Evolutionary conservation across 2,113 vertebrate species (phyloP).

Genomic region (Plectropomus leopardus): DNA sequence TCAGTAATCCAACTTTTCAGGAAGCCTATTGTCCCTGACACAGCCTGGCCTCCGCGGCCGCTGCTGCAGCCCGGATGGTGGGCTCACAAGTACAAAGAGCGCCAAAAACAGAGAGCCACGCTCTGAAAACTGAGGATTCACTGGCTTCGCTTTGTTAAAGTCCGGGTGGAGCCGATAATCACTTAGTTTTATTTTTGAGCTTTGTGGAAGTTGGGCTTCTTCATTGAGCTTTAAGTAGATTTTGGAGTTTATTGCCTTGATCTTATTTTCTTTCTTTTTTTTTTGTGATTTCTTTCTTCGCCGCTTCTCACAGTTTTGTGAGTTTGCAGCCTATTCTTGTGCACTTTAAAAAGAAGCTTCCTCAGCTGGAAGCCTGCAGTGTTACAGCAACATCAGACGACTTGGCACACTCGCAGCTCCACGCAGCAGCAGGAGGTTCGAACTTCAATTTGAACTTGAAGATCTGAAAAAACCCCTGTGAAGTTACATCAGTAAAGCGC

Average conservation of each 20-base stretch:
- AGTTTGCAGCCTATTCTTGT: neutral
- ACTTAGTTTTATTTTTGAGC: constrained; percentile 8
- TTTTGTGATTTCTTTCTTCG: neutral
- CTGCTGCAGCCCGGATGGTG: constrained; percentile 1
- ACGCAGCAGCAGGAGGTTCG: neutral
- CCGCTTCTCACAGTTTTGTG: neutral
- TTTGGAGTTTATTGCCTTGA: neutral
- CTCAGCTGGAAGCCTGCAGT: neutral
- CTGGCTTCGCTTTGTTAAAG: neutral
- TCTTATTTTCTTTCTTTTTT: neutral
- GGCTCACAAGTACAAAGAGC: constrained; percentile 13
- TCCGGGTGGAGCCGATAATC: constrained; percentile 15
- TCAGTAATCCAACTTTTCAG: constrained; percentile 45
- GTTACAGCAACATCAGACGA: neutral
- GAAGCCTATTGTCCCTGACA: constrained; percentile 39
- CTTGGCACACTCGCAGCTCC: neutral
- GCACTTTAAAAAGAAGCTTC: neutral
- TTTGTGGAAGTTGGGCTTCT: neutral
- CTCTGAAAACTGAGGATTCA: constrained; percentile 32
- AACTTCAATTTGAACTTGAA: neutral
- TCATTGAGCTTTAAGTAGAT: neutral
- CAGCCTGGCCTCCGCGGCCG: constrained; percentile 4
- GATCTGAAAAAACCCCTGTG: neutral
- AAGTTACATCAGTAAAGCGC: neutral
- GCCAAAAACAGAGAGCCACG: neutral